phyloP scores from a whole-genome alignment of 2,797 vertebrate genomes.

The Enteromius treurensis region DNA sequence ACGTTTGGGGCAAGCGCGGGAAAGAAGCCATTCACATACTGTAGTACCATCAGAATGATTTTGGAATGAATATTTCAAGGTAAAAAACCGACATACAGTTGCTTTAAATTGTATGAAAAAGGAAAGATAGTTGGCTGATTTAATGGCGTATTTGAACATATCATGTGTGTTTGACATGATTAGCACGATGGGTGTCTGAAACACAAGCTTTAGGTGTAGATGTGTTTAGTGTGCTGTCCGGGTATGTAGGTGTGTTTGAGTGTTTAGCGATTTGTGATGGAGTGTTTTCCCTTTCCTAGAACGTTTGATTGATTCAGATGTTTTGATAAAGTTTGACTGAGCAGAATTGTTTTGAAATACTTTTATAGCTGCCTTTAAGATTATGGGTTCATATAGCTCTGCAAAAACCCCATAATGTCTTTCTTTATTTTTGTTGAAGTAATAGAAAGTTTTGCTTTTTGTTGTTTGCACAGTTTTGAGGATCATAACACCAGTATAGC shows the following conservation, averaged over 20 bases:
- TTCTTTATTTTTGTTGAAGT: not conserved
- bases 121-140: not conserved
- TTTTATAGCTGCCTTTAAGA: conserved; percentile 29
- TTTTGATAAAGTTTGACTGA: not conserved
- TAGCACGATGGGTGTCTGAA: conserved; percentile 4
- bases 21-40: not conserved
- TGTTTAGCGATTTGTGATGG: conserved; percentile 3
- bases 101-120: not conserved
- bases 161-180: not conserved
- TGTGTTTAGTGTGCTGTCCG: conserved; percentile 7
- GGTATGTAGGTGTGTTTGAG: conserved; percentile 55
- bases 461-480: conserved; percentile 42
- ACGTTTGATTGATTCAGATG: not conserved
- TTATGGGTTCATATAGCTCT: conserved; percentile 7
- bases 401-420: not conserved
- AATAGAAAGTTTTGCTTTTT: conserved; percentile 14
- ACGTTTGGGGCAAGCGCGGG: not conserved
- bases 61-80: not conserved
- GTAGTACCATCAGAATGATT: not conserved
- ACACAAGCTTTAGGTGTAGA: not conserved
- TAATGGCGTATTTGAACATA: not conserved
- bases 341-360: not conserved
- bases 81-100: not conserved
- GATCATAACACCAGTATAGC: not conserved
- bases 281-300: not conserved